Evolutionary conservation across 2,888 invertebrate species (phyloP).

Genomic region (Nomada goodeniana): DNA sequence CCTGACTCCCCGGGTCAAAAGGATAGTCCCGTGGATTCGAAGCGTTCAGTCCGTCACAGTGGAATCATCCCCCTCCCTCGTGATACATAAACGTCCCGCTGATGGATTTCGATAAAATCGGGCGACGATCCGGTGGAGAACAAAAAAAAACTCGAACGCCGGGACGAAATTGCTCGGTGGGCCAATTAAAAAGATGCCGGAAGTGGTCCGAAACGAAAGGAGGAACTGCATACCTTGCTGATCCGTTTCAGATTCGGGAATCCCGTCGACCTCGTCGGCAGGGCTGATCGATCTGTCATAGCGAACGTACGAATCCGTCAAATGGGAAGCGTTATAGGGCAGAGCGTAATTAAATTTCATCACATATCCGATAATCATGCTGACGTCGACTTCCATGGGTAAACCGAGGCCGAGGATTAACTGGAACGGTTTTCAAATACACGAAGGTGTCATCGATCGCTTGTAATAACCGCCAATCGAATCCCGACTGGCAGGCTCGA

Average conservation of each 20-base stretch:
- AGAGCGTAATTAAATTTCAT: constrained; percentile 84
- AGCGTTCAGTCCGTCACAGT: constrained; percentile 11
- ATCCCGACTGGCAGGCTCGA: constrained; percentile 23
- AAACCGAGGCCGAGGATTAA: constrained; percentile 85
- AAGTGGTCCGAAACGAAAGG: not conserved
- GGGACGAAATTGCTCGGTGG: not conserved
- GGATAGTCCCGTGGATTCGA: constrained; percentile 37
- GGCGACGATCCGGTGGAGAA: no score
- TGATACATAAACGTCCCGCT: not conserved
- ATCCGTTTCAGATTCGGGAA: constrained; percentile 26
- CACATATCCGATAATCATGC: constrained; percentile 84
- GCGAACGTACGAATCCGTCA: constrained; percentile 82
- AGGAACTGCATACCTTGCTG: constrained; percentile 35
- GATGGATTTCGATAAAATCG: not conserved
- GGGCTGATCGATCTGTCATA: constrained; percentile 84
- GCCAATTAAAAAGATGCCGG: constrained; percentile 5
- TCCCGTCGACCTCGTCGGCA: constrained; percentile 32
- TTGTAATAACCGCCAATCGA: constrained; percentile 63
- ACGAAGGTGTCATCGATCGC: constrained; percentile 69
- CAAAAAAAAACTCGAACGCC: not conserved
- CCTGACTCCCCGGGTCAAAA: constrained; percentile 10
- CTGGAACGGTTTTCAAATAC: constrained; percentile 78
- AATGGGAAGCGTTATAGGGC: constrained; percentile 80
- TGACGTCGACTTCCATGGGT: constrained; percentile 84
- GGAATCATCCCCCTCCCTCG: constrained; percentile 2